These are phyloP conservation scores for Limnothrissa miodon DNA, from an alignment of 2,113 vertebrate genomes.

Conservation along the genomic window DNA sequence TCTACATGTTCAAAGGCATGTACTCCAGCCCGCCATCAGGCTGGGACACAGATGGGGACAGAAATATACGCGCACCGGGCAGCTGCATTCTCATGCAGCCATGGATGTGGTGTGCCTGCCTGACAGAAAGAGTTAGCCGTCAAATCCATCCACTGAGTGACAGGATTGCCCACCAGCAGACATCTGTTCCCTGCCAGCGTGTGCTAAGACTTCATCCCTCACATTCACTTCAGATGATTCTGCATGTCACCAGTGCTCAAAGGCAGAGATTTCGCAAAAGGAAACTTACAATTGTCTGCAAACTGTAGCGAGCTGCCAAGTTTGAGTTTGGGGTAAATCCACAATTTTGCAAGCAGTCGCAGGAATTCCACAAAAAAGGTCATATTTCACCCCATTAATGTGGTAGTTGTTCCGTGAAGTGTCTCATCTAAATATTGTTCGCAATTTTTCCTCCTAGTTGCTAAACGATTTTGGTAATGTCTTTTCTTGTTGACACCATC, in stretches of 20 bases:
- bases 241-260: neutral
- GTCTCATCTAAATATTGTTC: slow-evolving; percentile 11
- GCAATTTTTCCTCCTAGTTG: slow-evolving; percentile 31
- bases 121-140: slow-evolving; percentile 63
- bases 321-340: neutral
- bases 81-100: slow-evolving; percentile 61
- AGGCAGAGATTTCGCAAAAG: neutral
- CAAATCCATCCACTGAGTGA: slow-evolving; percentile 26
- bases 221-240: slow-evolving; percentile 8
- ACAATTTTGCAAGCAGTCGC: neutral
- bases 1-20: slow-evolving; percentile 61
- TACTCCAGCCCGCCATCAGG: slow-evolving; percentile 59
- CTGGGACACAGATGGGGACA: slow-evolving; percentile 67
- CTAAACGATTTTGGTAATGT: slow-evolving; percentile 35
- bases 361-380: neutral
- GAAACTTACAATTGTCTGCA: slow-evolving; percentile 2
- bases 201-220: slow-evolving; percentile 9
- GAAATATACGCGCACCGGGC: slow-evolving; percentile 66
- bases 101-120: slow-evolving; percentile 58
- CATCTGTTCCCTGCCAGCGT: slow-evolving; percentile 5
- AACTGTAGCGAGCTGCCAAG: neutral
- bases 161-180: slow-evolving; percentile 14
- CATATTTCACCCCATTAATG: slow-evolving; percentile 4
- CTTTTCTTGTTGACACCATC: slow-evolving; percentile 53
- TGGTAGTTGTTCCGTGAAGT: neutral